Base-by-base conservation (phyloP, 2,888 invertebrate species). In the Loripinus fragilis region DNA sequence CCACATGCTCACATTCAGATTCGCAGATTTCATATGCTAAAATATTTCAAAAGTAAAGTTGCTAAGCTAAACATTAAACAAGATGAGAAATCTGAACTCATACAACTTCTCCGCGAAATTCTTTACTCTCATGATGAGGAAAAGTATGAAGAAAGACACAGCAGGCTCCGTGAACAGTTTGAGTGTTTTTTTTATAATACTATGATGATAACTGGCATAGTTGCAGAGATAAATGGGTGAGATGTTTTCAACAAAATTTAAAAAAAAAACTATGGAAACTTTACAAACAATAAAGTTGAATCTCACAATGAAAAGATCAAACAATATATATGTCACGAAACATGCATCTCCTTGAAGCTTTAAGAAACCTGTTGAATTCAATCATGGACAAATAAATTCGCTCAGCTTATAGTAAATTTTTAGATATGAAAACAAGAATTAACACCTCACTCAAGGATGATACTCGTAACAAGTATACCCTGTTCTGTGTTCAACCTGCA, bases 251-350 rank as follows among this genome's bases (percentile, higher is more conserved):
- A 20, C 30, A 60, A 20, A 33, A 60, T 33, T 15, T 33, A n/a
- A n/a, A n/a, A 2, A 33, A 33, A n/a, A 20, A 60, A 60, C 28
- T 60, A 10, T 33, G 60, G 60, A 20, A 33, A 33, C 33, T 60
- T 60, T 20, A 60, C 60, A 8, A 60, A 60, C 17, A 33, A 60
- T 33, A 60, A 60, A 60, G 33, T 33, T 33, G 60, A 60, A 33
- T 60, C 33, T 1, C 33, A 60, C 17, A 60, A 60, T 25, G 28
- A 55, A 15, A 55, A 55, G 7, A 55, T 55, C 23, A 38, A n/a
- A n/a, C n/a, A 55, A 23, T n/a, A 28, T 60, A 60, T 20, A 5
- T 60, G 3, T 10, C 60, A 60, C n/a, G 10, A 2, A 60, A 60
- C 17, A 60, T 60, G 60, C 60, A 60, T 23, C 23, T 55, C 3